A percentile compares a stretch with the other conserved stretches of the same genome.
Evolutionary conservation across 2,797 vertebrate species (phyloP).

Genomic region (Myotis planiceps): DNA sequence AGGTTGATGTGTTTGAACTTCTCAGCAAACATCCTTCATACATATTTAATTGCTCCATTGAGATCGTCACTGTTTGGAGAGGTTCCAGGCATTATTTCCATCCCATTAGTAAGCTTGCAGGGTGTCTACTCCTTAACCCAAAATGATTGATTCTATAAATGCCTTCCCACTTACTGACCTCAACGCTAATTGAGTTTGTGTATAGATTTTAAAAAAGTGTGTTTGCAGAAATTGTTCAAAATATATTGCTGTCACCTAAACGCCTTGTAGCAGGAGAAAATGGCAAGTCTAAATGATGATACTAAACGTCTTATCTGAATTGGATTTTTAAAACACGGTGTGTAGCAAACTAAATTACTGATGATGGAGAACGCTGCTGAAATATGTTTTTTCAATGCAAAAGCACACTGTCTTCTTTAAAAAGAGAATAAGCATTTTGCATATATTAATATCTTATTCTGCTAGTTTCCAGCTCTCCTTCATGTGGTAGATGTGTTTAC

Average conservation of each 20-base stretch:
- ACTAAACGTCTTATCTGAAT: constrained; percentile 43
- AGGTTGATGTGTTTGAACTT: constrained; percentile 87
- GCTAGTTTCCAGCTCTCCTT: constrained; percentile 28
- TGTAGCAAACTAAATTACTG: constrained; percentile 40
- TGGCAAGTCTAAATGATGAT: constrained; percentile 51
- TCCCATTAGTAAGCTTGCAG: constrained; percentile 87
- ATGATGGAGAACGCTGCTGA: background rate
- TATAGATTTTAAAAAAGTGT: constrained; percentile 82
- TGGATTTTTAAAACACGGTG: constrained; percentile 19
- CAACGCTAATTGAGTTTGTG: constrained; percentile 86
- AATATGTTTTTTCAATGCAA: constrained; percentile 41
- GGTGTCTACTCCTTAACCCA: constrained; percentile 84
- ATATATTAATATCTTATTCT: constrained; percentile 61
- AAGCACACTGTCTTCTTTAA: constrained; percentile 14
- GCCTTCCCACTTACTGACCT: constrained; percentile 84
- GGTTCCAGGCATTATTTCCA: constrained; percentile 88
- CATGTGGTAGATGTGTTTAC: constrained; percentile 42
- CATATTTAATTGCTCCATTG: constrained; percentile 88
- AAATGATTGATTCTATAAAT: constrained; percentile 89
- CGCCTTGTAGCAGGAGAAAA: constrained; percentile 65
- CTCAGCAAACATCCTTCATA: constrained; percentile 87
- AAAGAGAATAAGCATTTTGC: constrained; percentile 37
- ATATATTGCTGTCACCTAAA: constrained; percentile 76
- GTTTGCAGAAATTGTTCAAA: constrained; percentile 82
- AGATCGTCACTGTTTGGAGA: constrained; percentile 85